Evolutionary conservation across 2,888 invertebrate genomes (phyloP).

Genomic region (Epinotia brunnichana): DNA sequence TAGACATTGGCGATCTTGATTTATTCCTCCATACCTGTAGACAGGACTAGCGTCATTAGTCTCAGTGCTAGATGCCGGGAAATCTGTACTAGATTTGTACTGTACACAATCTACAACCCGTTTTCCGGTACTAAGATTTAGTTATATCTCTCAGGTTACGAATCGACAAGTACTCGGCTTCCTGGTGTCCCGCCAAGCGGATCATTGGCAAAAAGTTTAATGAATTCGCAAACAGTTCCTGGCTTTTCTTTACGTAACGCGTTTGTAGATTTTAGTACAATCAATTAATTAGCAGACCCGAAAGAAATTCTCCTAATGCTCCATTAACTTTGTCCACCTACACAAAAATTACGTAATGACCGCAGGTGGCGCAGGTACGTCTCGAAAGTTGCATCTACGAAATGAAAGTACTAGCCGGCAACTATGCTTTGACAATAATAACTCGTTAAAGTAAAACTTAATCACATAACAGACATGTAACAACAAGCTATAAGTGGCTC

Average conservation of each 20-base stretch:
- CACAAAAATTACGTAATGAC: neutral
- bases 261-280: slow-evolving; percentile 12
- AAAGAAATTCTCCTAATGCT: slow-evolving; percentile 9
- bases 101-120: neutral
- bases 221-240: slow-evolving; percentile 61
- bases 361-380: too few species aligned
- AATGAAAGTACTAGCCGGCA: slow-evolving; percentile 9
- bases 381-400: slow-evolving; percentile 9
- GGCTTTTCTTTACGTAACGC: slow-evolving; percentile 51
- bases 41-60: neutral
- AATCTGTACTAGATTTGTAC: neutral
- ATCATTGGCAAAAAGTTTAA: slow-evolving; percentile 66
- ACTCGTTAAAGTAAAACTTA: slow-evolving; percentile 12
- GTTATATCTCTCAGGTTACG: slow-evolving; percentile 18
- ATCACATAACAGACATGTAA: slow-evolving; percentile 3
- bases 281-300: slow-evolving; percentile 10
- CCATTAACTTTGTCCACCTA: slow-evolving; percentile 3
- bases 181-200: slow-evolving; percentile 54
- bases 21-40: neutral
- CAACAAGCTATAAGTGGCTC: slow-evolving; percentile 20
- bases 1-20: too few species aligned
- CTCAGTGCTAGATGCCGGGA: neutral
- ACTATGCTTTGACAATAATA: slow-evolving; percentile 1
- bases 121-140: slow-evolving; percentile 2
- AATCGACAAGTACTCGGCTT: slow-evolving; percentile 45